Percentiles rank a stretch among this genome's conserved stretches.
These are phyloP conservation scores for Amphipyra berbera DNA, from an alignment of 2,888 invertebrate genomes.

Conservation along the genomic window DNA sequence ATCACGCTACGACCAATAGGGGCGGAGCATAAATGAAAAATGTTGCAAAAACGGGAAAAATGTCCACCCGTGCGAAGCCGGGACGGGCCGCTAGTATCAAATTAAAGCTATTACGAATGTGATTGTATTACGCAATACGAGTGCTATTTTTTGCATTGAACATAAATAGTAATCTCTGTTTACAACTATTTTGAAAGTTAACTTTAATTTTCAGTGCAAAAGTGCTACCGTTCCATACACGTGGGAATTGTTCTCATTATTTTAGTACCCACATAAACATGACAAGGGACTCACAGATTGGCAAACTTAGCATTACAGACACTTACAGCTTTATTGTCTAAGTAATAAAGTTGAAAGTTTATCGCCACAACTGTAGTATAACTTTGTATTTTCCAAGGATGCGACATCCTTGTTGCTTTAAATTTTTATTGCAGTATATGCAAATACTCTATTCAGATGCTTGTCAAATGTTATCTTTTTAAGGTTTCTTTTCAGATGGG, in stretches of 20 bases:
- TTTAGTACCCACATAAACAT: conserved; percentile 50
- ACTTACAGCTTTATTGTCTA: conserved; percentile 34
- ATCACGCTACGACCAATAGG: no score
- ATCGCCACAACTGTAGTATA: conserved; percentile 21
- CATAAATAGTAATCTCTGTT: no score
- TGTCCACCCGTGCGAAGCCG: no score
- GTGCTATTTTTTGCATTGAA: no score
- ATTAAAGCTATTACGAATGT: no score
- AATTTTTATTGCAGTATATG: conserved; percentile 51
- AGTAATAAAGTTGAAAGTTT: conserved; percentile 50
- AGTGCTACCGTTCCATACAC: conserved; percentile 25
- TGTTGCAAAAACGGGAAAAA: no score
- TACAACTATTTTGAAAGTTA: not conserved
- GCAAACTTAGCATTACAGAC: conserved; percentile 34
- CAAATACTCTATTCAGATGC: conserved; percentile 50
- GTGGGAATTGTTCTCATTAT: conserved; percentile 50
- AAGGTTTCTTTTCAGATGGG: conserved; percentile 20
- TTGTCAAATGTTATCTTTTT: conserved; percentile 46
- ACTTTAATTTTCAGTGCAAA: conserved; percentile 20
- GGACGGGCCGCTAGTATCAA: no score
- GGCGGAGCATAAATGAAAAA: no score
- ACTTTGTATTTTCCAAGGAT: conserved; percentile 36
- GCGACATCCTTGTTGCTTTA: conserved; percentile 36
- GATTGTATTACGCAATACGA: no score
- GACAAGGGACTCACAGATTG: conserved; percentile 34